phyloP scores from a whole-genome alignment of 2,888 invertebrate species.

The Gordius sp. region DNA sequence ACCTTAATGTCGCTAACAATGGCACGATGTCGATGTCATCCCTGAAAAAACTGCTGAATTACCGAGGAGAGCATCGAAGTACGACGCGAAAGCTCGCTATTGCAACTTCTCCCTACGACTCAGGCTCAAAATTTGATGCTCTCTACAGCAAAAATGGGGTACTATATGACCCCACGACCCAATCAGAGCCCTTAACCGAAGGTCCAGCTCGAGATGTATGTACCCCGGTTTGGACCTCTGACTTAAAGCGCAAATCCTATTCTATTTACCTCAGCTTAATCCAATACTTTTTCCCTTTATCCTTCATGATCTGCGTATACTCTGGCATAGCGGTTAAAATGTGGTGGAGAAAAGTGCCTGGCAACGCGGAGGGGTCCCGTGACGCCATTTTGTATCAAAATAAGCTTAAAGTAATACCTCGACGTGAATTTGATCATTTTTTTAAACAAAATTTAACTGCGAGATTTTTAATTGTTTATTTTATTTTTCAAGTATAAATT shows the following conservation, averaged over 20 bases:
- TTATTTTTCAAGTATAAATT: too few species aligned
- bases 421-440: neutral
- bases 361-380: conserved; percentile 47
- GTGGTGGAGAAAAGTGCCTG: conserved; percentile 52
- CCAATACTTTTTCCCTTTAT: conserved; percentile 48
- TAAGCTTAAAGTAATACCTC: conserved; percentile 44
- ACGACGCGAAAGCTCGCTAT: too few species aligned
- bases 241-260: conserved; percentile 24
- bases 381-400: conserved; percentile 53
- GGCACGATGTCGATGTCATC: too few species aligned
- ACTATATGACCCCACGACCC: too few species aligned
- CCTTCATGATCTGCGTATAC: conserved; percentile 54
- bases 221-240: conserved; percentile 19
- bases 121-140: too few species aligned
- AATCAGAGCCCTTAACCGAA: too few species aligned
- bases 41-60: too few species aligned
- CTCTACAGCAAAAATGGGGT: too few species aligned
- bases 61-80: too few species aligned
- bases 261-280: conserved; percentile 28
- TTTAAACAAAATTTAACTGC: neutral
- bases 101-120: too few species aligned
- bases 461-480: too few species aligned
- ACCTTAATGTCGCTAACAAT: too few species aligned
- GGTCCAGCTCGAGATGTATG: conserved; percentile 17
- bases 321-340: conserved; percentile 48